Percentiles rank a stretch among this genome's conserved stretches.
phyloP scores from a whole-genome alignment of 2,888 invertebrate species.

The Entomobrya multifasciata region DNA sequence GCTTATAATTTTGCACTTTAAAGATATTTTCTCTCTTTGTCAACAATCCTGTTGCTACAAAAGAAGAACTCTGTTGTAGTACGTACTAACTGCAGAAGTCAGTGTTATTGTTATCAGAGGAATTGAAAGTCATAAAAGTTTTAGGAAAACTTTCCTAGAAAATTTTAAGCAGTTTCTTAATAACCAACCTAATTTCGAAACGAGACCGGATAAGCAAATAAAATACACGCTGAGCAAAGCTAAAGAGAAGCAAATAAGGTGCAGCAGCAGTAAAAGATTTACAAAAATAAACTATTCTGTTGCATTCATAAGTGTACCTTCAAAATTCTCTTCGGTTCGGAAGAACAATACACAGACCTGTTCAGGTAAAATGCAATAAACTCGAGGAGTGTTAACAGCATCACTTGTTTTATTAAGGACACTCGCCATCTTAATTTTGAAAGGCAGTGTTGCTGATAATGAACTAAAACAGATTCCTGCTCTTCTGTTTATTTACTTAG shows the following conservation, averaged over 20 bases:
- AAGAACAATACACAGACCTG: not conserved
- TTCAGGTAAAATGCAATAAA: conserved; percentile 48
- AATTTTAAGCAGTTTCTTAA: conserved; percentile 38
- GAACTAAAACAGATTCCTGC: not conserved
- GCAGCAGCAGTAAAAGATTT: conserved; percentile 35
- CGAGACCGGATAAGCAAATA: conserved; percentile 53
- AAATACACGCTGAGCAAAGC: conserved; percentile 38
- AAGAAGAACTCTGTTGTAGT: not conserved
- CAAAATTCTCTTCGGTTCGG: not conserved
- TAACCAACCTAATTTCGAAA: conserved; percentile 51
- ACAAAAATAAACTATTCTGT: conserved; percentile 46
- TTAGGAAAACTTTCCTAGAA: conserved; percentile 43
- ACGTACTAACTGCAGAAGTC: not conserved
- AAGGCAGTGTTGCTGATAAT: not conserved
- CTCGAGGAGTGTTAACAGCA: conserved; percentile 40
- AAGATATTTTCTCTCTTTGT: conserved; percentile 31
- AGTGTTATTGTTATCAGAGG: conserved; percentile 25
- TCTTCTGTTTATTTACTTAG: not conserved
- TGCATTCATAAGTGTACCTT: conserved; percentile 4
- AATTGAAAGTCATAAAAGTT: conserved; percentile 29
- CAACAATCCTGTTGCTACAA: conserved; percentile 54
- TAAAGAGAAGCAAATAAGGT: not conserved
- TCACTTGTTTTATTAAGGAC: conserved; percentile 10
- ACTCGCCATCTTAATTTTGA: not conserved
- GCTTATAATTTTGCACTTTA: conserved; percentile 48